A percentile compares a stretch with the other conserved stretches of the same genome.
phyloP scores from a whole-genome alignment of 2,888 invertebrate species.

The Baronia brevicornis region DNA sequence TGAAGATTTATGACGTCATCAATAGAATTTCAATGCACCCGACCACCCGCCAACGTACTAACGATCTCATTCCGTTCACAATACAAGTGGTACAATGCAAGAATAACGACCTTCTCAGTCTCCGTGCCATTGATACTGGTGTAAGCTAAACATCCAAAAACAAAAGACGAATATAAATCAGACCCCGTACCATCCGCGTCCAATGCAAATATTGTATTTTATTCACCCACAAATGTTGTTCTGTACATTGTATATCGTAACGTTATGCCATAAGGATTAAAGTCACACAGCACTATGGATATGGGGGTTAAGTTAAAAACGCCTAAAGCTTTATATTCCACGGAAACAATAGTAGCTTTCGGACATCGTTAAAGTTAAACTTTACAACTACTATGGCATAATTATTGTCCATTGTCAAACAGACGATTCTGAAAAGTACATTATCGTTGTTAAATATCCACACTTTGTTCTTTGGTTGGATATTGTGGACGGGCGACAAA shows the following conservation, averaged over 20 bases:
- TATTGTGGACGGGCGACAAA: constrained; percentile 51
- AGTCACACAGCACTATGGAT: constrained; percentile 6
- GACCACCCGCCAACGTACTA: constrained; percentile 71
- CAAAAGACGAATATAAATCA: constrained; percentile 72
- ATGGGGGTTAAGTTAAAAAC: constrained; percentile 23
- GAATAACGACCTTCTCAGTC: constrained; percentile 67
- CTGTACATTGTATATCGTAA: constrained; percentile 25
- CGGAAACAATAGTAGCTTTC: constrained; percentile 62
- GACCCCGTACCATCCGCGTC: constrained; percentile 47
- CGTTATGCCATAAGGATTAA: constrained; percentile 22
- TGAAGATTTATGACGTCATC: constrained; percentile 61
- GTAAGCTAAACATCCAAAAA: constrained; percentile 69
- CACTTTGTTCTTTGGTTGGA: constrained; percentile 41
- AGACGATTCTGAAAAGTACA: constrained; percentile 53
- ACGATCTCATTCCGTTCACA: constrained; percentile 68
- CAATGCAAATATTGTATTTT: constrained; percentile 31
- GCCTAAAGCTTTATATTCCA: constrained; percentile 48
- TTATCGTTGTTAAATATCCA: constrained; percentile 48
- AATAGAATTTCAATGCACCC: constrained; percentile 66
- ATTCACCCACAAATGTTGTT: constrained; percentile 19
- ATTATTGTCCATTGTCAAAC: constrained; percentile 57
- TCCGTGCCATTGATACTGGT: constrained; percentile 57
- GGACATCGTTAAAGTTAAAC: constrained; percentile 59
- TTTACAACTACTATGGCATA: constrained; percentile 57
- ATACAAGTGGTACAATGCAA: constrained; percentile 67